Conservation (phyloP, 2,888 invertebrate genomes). For the Ellobium chinense region DNA sequence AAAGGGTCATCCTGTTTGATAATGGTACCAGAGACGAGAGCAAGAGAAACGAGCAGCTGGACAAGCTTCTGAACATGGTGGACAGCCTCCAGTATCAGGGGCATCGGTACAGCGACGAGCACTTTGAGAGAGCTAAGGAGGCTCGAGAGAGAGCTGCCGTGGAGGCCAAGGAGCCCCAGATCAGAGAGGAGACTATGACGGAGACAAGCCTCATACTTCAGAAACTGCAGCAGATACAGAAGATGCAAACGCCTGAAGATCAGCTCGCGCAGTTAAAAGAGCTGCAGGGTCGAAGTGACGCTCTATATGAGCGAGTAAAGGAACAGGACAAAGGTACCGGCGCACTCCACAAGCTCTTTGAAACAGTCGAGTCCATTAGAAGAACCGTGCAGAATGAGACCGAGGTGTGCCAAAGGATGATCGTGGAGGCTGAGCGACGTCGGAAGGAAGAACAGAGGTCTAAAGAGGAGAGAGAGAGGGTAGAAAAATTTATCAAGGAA, state of each 20-base stretch:
- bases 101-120: constrained; percentile 1
- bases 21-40: not conserved
- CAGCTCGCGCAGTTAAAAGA: not conserved
- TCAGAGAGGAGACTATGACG: constrained; percentile 6
- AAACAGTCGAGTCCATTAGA: too few species aligned
- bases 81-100: not conserved
- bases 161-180: not conserved
- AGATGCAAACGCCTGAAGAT: not conserved
- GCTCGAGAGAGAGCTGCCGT: not conserved
- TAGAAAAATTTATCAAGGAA: not conserved
- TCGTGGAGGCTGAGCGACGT: too few species aligned
- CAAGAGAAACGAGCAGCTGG: not conserved
- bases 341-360: too few species aligned
- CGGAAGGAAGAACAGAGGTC: too few species aligned
- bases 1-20: constrained; percentile 15
- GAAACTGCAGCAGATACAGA: not conserved
- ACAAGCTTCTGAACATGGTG: not conserved
- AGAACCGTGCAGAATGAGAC: not conserved
- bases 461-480: too few species aligned
- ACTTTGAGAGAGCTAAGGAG: not conserved
- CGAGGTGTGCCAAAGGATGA: not conserved
- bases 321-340: constrained; percentile 1
- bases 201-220: constrained; percentile 21
- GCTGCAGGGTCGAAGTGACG: not conserved
- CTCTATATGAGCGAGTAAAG: not conserved